Base-by-base conservation (phyloP, 2,113 vertebrate species). In the Chascanopsetta lugubris region DNA sequence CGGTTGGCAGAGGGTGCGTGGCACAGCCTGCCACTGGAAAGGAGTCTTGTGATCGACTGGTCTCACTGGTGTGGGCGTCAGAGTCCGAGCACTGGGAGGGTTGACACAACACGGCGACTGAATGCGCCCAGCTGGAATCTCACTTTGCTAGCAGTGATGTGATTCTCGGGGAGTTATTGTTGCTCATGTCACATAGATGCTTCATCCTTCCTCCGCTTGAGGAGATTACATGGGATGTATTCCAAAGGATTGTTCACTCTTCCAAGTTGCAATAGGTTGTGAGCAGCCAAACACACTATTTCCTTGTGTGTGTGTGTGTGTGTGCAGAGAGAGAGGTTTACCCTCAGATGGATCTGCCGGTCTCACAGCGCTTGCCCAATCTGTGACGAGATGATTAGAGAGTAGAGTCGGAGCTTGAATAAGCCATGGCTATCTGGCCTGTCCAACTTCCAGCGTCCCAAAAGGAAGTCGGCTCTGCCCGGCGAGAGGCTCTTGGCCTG, bases 1-100 rank as follows among this genome's bases (percentile, higher is more conserved):
- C 80, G 82, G 82, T 79, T 83, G 76, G 72, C 74, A 56, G n/a
- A n/a, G n/a, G n/a, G 86, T 42, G 88, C 80, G 18, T 89, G 90
- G 88, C 79, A 91, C 88, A 43, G 89, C 80, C 79, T 85, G 71
- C 60, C 78, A 59, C 89, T 46, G 42, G 62, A 25, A 65, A 68
- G n/a, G 71, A 38, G 50, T 77, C 88, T 86, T 54, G 82, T 83
- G 87, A 88, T 65, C 2, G 6, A 71, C 82, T 82, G 68, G 63
- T 40, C 77, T 68, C 75, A 64, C 61, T 79, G 66, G 59, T 54
- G 56, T 32, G 68, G 53, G 69, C 66, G 77, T 43, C n/a, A n/a
- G 8, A 36, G 75, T 71, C 57, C 53, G 53, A 61, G 78, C 25
- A 30, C 50, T 4, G 30, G 54, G 58, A 10, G 18, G 43, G 8